Percentiles rank a stretch among this genome's conserved stretches.
Conservation (phyloP, 2,113 vertebrate species). For the Corythoichthys haematopterus region DNA sequence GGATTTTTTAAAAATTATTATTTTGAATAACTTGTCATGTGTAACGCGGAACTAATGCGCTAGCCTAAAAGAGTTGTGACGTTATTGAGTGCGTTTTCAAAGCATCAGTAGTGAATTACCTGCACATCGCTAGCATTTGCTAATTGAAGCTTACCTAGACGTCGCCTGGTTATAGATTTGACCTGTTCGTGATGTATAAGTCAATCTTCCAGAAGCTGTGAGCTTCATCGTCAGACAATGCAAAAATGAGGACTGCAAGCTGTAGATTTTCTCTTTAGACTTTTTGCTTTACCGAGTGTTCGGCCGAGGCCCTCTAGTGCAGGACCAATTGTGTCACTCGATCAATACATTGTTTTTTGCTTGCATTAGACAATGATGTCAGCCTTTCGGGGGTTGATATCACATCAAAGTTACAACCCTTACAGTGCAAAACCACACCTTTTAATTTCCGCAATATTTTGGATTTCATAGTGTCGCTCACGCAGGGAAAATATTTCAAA, state of each 20-base stretch:
- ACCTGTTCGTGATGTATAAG: neutral
- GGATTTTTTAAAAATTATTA: neutral
- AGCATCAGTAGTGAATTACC: slow-evolving; percentile 33
- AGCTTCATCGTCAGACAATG: neutral
- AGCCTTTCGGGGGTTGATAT: neutral
- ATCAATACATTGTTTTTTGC: neutral
- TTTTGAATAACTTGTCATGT: neutral
- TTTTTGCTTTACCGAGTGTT: neutral
- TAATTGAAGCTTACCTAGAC: slow-evolving; percentile 26
- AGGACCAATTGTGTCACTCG: slow-evolving; percentile 34
- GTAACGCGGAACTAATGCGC: too few relatives aligned
- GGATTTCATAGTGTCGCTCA: slow-evolving; percentile 6
- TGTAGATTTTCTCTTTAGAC: neutral
- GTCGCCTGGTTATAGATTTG: slow-evolving; percentile 11
- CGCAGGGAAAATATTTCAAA: slow-evolving; percentile 11
- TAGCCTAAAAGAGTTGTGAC: neutral
- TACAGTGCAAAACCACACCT: neutral
- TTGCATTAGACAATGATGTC: neutral
- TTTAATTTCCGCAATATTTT: neutral
- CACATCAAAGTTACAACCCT: neutral
- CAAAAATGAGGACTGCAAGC: too few relatives aligned
- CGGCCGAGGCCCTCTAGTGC: slow-evolving; percentile 43
- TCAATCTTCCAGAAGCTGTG: neutral
- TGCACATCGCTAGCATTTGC: slow-evolving; percentile 42
- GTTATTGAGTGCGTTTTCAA: slow-evolving; percentile 1